Evolutionary conservation across 2,888 invertebrate genomes (phyloP), one percentile per base, ranked within the genome.

Genomic region (Drosophila yooni): DNA sequence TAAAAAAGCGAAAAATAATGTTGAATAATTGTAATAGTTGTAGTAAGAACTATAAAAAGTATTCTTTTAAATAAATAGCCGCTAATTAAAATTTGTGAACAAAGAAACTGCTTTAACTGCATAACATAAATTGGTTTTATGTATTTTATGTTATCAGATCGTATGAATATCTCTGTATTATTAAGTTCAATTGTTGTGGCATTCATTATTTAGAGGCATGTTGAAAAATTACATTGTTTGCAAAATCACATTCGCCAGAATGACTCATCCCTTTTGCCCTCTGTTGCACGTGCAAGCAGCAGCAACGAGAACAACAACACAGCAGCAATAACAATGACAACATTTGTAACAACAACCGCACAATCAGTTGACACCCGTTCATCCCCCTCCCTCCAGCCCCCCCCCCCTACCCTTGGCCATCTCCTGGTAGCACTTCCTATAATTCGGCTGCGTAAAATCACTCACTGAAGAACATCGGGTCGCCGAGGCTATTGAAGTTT

Each of bases 261-360:
- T 46, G 15, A 18, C 29, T 54, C 70, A 70, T 33, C 70, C 54
- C 59, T 72, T 59, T 50, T 66, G 75, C 72, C 65, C 75, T 71
- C 84, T 72, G 46, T 25, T 46, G 82, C 83, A 79, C 87, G 83
- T 83, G 84, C 75, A 51, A 51, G n/a, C 59, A 46, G 21, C 64
- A 51, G 18, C 53, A 57, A 31, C 48, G 73, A 21, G 58, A 71
- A 21, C 68, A 61, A 18, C 67, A 66, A 65, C 73, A 75, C 73
- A 75, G 58, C 70, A 63, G 29, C 71, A 70, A 68, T 80, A 82
- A 86, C 83, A 83, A 77, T 71, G 87, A 72, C 81, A 73, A 83
- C 85, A 86, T 86, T 86, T 88, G 86, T 81, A 82, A 64, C 89
- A 88, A 81, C 84, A 86, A 88, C 85, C 84, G 83, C 88, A 85